phyloP scores from a whole-genome alignment of 2,797 vertebrate species.

The Euphonia xanthogaster region DNA sequence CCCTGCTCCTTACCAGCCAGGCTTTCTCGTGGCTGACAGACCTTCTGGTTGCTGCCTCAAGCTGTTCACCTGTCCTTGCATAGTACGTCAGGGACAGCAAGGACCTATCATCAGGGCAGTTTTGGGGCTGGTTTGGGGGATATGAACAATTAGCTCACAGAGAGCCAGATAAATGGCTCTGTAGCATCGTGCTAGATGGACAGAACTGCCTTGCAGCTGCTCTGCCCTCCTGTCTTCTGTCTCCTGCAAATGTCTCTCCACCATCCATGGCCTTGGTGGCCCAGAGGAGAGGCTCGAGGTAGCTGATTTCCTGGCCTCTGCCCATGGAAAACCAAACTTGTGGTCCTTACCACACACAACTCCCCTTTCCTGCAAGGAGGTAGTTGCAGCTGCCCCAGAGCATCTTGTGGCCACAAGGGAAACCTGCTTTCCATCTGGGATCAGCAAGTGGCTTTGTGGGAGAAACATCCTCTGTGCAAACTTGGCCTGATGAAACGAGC shows the following conservation, averaged over 20 bases:
- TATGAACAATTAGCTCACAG: background rate
- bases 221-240: background rate
- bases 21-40: background rate
- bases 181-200: background rate
- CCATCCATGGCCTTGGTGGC: background rate
- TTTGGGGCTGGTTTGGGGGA: background rate
- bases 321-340: background rate
- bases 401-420: background rate
- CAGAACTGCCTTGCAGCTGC: background rate
- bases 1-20: background rate
- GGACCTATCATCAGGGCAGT: background rate
- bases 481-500: conserved; percentile 14
- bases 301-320: background rate
- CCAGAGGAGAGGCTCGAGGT: background rate
- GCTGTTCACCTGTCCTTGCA: background rate
- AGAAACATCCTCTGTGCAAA: rapidly evolving
- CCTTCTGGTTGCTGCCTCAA: background rate
- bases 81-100: background rate
- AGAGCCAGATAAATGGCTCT: background rate
- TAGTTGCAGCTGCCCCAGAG: background rate
- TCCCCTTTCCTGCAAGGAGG: background rate
- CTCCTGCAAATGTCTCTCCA: background rate
- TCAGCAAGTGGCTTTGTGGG: background rate
- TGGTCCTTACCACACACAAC: background rate
- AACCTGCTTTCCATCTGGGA: background rate